Conservation (phyloP, 2,797 vertebrate genomes). For the Pelobates cultripes region DNA sequence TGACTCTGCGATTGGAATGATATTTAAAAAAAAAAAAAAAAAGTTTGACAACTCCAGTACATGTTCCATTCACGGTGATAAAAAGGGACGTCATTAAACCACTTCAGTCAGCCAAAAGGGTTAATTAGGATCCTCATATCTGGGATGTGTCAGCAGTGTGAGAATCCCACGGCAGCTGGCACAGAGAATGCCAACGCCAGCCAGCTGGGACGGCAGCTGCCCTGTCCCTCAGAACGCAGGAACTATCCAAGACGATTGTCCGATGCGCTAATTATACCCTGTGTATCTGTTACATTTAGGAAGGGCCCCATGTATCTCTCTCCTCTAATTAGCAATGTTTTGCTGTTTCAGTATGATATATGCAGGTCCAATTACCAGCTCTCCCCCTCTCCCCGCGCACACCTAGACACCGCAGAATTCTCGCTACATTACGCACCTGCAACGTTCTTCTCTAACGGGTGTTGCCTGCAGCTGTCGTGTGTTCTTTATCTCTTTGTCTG, state of each 20-base stretch:
- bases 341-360: slow-evolving; percentile 44
- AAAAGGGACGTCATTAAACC: not conserved
- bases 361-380: slow-evolving; percentile 43
- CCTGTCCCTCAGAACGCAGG: slow-evolving; percentile 41
- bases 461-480: slow-evolving; percentile 11
- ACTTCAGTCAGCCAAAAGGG: slow-evolving; percentile 4
- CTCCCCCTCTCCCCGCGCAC: slow-evolving; percentile 13
- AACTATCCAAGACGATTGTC: slow-evolving; percentile 49
- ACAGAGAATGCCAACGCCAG: slow-evolving; percentile 22
- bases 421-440: slow-evolving; percentile 41
- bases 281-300: slow-evolving; percentile 48
- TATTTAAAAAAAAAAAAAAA: no score
- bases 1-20: no score
- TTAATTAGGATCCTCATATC: slow-evolving; percentile 38
- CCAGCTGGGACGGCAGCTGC: slow-evolving; percentile 55
- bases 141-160: slow-evolving; percentile 36
- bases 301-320: slow-evolving; percentile 23
- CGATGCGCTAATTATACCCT: slow-evolving; percentile 51
- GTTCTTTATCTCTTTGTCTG: not conserved
- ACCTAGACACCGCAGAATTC: slow-evolving; percentile 43
- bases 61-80: not conserved
- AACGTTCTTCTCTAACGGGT: not conserved
- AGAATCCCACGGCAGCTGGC: slow-evolving; percentile 50
- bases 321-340: slow-evolving; percentile 52
- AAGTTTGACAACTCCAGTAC: no score